Base-by-base conservation (phyloP, 2,888 invertebrate species). In the Teleiodes luculella region DNA sequence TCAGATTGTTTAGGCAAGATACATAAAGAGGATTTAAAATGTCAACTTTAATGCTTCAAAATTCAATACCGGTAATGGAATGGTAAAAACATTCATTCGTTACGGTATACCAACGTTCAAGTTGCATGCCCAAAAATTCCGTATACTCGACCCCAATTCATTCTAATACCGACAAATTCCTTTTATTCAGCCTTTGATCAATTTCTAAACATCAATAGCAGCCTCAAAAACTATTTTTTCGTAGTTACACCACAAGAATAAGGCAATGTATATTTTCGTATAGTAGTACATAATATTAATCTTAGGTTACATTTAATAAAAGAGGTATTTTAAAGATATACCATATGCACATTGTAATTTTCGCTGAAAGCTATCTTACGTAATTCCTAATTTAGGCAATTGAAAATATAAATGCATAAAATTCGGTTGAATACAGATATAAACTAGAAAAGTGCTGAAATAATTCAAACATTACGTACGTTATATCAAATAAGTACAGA, bases 161-260 rank as follows among this genome's bases (percentile, higher is more conserved):
- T 41, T 41, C 52, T 54, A 59, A 62, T 60, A 62, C 63, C 56
- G 51, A 57, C 10, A 60, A 65, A 67, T 61, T 67, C 64, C 64
- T 61, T 54, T 54, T 55, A 51, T 54, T 66, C 66, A 69, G 67
- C 61, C 66, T 67, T 65, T 61, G 31, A 24, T 35, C n/a, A 49
- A 54, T 7, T 39, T 45, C 18, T 46, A 53, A 31, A 30, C 10
- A n/a, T 41, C 10, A 43, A 24, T 55, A 55, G 58, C 56, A 52
- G 55, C 55, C 55, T 56, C 54, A 43, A 53, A 53, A 49, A 57
- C 51, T 52, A 13, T 45, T 43, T 53, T 54, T 57, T 53, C 66
- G 72, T 74, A 78, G 76, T 76, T 61, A 62, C 39, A 77, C 74
- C 76, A 73, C 68, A 30, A 69, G 55, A 58, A 60, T 56, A 56